Evolutionary conservation across 2,797 vertebrate species (phyloP), one percentile per base, ranked within the genome.

Genomic region (Semotilus atromaculatus): DNA sequence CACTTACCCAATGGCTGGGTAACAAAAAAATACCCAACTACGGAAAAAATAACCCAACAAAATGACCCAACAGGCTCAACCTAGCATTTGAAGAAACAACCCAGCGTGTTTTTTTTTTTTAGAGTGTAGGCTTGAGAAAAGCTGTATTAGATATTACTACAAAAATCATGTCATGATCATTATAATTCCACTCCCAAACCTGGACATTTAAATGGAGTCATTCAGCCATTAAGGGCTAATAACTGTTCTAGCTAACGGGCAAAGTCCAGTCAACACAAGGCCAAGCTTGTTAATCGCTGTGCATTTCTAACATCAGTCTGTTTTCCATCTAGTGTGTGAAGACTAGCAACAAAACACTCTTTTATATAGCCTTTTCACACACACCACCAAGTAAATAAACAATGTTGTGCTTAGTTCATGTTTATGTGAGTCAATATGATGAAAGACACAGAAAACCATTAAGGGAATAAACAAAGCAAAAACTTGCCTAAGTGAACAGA

Each of bases 181-280:
- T 43, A 62, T 62, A 45, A 62, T n/a, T 73, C 19, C 26, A 62
- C n/a, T 60, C 80, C 51, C 36, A 45, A 26, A 79, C 26, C 26
- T 72, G 68, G 10, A 71, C 13, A 14, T 26, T 40, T 40, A 40
- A 40, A 40, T 26, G 14, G n/a, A 45, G 40, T 6, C 38, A 29
- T 64, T 64, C n/a, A 31, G 38, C 55, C 7, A 62, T 43, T 19
- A 58, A 21, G n/a, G 29, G 58, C 26, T 62, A 64, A 78, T 13
- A 40, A 38, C 14, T 64, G 26, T 29, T 45, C 36, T 26, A 29
- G 53, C 55, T n/a, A 23, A 18, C 62, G 58, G 76, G 26, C 38
- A 78, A 78, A 64, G 76, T 78, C 26, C 3, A 78, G 76, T 23
- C 38, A 64, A 45, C 76, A 64, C 58, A 64, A 31, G 55, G 26